These are phyloP conservation scores for Neolamprologus sp. DNA, from an alignment of 2,113 vertebrate genomes.

Conservation along the genomic window DNA sequence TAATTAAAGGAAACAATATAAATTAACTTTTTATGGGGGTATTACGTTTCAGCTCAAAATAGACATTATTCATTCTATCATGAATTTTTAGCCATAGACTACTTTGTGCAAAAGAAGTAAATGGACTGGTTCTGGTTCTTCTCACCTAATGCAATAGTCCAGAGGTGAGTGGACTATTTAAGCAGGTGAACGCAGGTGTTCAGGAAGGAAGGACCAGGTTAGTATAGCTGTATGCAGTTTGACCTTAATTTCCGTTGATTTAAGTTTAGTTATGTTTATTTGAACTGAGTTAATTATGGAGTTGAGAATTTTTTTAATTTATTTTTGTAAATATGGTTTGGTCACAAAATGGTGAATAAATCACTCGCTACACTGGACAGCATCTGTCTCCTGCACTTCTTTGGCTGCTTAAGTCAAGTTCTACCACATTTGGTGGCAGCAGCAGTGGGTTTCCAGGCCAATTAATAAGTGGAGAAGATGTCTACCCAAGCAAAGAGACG, in stretches of 20 bases:
- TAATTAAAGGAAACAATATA: background rate
- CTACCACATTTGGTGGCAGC: fast-evolving
- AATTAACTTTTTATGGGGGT: background rate
- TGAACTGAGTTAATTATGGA: background rate
- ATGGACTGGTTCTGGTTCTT: background rate
- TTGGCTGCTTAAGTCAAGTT: fast-evolving
- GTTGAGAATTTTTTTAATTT: fast-evolving
- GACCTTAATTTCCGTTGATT: background rate
- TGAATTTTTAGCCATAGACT: background rate
- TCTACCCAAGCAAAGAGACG: background rate
- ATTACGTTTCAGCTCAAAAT: fast-evolving
- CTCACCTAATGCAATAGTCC: fast-evolving
- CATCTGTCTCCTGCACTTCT: background rate
- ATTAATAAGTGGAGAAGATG: fast-evolving
- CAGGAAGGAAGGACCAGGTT: background rate
- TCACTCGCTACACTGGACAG: background rate
- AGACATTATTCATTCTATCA: background rate
- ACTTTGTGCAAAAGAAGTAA: background rate
- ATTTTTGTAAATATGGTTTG: background rate
- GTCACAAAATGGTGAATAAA: background rate
- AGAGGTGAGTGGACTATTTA: background rate
- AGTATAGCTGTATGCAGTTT: background rate
- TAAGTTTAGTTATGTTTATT: background rate
- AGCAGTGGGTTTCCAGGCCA: background rate
- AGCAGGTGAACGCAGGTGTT: background rate